Conservation (phyloP, 2,113 vertebrate genomes). For the Pardalotus punctatus region DNA sequence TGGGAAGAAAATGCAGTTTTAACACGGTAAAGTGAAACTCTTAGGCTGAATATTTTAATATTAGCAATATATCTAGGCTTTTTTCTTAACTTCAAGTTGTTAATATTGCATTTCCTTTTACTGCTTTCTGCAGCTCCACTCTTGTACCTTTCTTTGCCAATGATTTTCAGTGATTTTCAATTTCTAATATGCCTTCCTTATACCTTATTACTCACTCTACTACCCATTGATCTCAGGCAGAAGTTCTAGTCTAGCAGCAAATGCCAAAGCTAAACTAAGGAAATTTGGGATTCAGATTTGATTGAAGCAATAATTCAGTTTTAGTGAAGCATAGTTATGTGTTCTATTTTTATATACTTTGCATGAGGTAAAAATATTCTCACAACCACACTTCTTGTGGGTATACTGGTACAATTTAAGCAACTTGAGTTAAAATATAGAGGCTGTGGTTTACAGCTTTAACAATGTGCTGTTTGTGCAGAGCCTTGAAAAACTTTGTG, state of each 20-base stretch:
- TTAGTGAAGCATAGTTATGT: background rate
- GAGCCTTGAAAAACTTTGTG: background rate
- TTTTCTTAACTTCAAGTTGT: background rate
- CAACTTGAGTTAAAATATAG: background rate
- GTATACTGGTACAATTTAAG: background rate
- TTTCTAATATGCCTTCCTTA: background rate
- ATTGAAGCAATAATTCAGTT: background rate
- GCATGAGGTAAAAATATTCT: background rate
- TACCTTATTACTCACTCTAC: background rate
- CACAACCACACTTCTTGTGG: background rate
- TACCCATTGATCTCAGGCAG: background rate
- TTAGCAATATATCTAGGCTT: rapidly evolving
- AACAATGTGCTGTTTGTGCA: background rate
- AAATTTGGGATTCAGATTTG: background rate
- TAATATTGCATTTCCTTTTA: background rate
- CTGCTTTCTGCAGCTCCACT: background rate
- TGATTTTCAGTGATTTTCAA: background rate
- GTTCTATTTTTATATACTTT: background rate
- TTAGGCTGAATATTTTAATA: background rate
- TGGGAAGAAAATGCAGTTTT: background rate
- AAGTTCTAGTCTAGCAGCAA: background rate
- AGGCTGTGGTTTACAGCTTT: background rate
- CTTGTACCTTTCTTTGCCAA: background rate
- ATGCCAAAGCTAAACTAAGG: background rate
- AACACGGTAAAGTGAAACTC: background rate